These are phyloP conservation scores for Poeciliopsis presidionis DNA, from an alignment of 2,797 vertebrate species.

Conservation along the genomic window DNA sequence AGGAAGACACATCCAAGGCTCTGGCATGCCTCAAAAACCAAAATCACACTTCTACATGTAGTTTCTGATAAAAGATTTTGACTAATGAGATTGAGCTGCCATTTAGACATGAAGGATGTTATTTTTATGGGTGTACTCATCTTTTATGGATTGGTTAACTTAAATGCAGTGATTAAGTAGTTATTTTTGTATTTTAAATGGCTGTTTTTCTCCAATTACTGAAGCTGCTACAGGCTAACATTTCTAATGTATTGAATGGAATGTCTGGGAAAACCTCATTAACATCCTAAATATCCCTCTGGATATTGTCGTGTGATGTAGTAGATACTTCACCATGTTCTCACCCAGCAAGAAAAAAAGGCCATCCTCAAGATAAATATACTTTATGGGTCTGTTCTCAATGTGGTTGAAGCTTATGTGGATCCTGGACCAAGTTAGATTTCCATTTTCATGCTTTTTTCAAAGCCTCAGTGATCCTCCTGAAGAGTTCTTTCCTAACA, in stretches of 20 bases:
- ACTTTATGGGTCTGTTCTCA: slow-evolving; percentile 57
- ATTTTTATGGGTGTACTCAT: slow-evolving; percentile 55
- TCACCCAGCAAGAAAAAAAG: slow-evolving; percentile 47
- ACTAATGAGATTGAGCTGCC: slow-evolving; percentile 46
- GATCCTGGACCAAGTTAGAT: slow-evolving; percentile 47
- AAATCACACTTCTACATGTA: slow-evolving; percentile 13
- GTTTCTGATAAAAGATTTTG: slow-evolving; percentile 23
- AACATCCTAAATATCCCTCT: slow-evolving; percentile 25
- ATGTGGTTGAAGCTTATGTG: slow-evolving; percentile 43
- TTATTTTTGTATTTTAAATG: slow-evolving; percentile 1
- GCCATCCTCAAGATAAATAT: slow-evolving; percentile 60
- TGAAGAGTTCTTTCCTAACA: slow-evolving; percentile 41
- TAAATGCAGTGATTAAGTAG: slow-evolving; percentile 27
- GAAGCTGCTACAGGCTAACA: neutral
- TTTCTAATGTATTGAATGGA: slow-evolving; percentile 3
- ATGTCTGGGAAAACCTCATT: neutral
- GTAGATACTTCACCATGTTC: slow-evolving; percentile 50
- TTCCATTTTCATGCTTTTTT: slow-evolving; percentile 53
- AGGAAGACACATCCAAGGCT: slow-evolving; percentile 7
- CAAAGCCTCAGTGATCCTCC: slow-evolving; percentile 35
- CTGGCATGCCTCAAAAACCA: slow-evolving; percentile 19
- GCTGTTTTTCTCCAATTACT: slow-evolving; percentile 18
- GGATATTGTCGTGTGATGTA: slow-evolving; percentile 23
- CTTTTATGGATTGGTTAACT: slow-evolving; percentile 57
- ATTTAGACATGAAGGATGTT: slow-evolving; percentile 52